phyloP scores from a whole-genome alignment of 2,888 invertebrate genomes.

The Empis livida region DNA sequence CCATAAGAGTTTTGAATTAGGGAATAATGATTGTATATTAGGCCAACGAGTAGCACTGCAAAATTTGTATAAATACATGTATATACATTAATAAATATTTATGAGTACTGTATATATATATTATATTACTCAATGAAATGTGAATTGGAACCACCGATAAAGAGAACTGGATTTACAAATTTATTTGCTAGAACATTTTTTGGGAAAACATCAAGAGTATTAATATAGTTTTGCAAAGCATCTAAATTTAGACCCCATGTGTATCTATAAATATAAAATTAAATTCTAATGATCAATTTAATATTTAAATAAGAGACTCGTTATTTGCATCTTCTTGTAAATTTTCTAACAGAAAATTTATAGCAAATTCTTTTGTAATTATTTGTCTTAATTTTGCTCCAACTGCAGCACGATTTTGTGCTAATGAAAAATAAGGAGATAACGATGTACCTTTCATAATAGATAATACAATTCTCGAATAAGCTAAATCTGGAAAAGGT shows the following conservation, averaged over 20 bases:
- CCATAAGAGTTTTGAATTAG: conserved; percentile 38
- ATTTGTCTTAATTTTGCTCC: conserved; percentile 17
- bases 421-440: conserved; percentile 47
- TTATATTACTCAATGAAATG: conserved; percentile 62
- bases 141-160: conserved; percentile 71
- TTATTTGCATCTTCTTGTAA: too few relatives aligned
- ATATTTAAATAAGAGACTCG: too few relatives aligned
- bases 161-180: conserved; percentile 60
- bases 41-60: conserved; percentile 40
- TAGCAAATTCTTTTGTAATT: too few relatives aligned
- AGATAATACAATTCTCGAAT: too few relatives aligned
- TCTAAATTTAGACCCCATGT: too few relatives aligned
- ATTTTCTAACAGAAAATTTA: too few relatives aligned
- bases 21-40: conserved; percentile 49
- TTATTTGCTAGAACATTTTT: conserved; percentile 29
- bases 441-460: conserved; percentile 46
- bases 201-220: background rate
- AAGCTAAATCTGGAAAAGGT: too few relatives aligned
- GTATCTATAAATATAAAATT: too few relatives aligned
- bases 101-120: background rate
- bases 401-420: conserved; percentile 53
- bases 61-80: too few relatives aligned
- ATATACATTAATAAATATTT: too few relatives aligned
- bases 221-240: background rate
- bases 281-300: too few relatives aligned